Evolutionary conservation across 1,140 invertebrate species (phyloP).

Genomic region (Maconellicoccus hirsutus): DNA sequence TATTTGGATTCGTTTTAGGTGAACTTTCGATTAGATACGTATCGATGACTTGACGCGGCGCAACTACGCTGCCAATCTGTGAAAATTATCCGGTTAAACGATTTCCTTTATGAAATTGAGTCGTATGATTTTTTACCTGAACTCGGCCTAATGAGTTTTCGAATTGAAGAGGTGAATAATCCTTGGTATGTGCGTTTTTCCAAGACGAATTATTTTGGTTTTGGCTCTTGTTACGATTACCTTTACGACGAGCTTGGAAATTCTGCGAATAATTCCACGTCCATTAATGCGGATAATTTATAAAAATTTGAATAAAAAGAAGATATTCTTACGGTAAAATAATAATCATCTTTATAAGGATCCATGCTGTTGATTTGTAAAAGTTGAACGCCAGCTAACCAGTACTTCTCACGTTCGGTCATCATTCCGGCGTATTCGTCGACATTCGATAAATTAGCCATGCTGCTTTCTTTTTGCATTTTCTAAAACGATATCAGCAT

Average conservation of each 20-base stretch:
- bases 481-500: background rate
- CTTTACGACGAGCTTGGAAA: conserved; percentile 11
- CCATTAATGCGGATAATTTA: background rate
- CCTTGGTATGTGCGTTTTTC: conserved; percentile 24
- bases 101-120: background rate
- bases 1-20: background rate
- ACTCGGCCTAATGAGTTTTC: conserved; percentile 32
- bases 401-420: conserved; percentile 26
- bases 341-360: conserved; percentile 26
- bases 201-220: background rate
- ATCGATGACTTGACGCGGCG: conserved; percentile 27
- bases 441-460: background rate
- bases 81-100: too few relatives aligned
- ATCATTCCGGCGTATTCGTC: conserved; percentile 27
- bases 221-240: conserved; percentile 11
- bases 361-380: conserved; percentile 26
- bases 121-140: conserved; percentile 25
- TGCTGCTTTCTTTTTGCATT: conserved; percentile 19
- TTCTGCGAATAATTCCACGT: background rate
- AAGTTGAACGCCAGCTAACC: conserved; percentile 26
- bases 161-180: conserved; percentile 30
- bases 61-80: conserved; percentile 26
- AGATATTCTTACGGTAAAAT: conserved; percentile 23
- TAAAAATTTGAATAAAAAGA: too few relatives aligned
- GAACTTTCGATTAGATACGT: conserved; percentile 17